A percentile compares a stretch with the other conserved stretches of the same genome.
phyloP scores from a whole-genome alignment of 2,888 invertebrate genomes.

The Ischnura elegans region DNA sequence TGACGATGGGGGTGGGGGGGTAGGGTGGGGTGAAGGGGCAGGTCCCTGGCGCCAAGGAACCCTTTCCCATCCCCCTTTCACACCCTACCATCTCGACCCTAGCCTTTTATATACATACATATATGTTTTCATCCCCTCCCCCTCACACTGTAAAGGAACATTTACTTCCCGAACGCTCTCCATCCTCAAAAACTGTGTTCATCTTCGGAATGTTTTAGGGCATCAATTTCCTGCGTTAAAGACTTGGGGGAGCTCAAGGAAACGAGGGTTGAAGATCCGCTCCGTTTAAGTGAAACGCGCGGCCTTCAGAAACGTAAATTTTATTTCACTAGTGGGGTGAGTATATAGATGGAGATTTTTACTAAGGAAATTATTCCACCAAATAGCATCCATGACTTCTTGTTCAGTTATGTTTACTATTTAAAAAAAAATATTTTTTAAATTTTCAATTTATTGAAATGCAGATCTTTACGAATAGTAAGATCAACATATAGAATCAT shows the following conservation, averaged over 20 bases:
- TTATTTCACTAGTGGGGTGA: too few species aligned
- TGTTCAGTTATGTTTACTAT: too few species aligned
- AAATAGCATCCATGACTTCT: too few species aligned
- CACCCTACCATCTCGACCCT: not conserved
- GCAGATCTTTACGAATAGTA: too few species aligned
- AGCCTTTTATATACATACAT: not conserved
- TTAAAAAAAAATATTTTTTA: too few species aligned
- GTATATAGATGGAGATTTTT: too few species aligned
- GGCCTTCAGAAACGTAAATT: too few species aligned
- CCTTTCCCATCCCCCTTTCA: not conserved
- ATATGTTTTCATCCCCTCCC: not conserved
- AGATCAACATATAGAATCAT: too few species aligned
- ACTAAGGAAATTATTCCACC: too few species aligned
- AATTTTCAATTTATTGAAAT: too few species aligned
- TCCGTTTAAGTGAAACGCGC: too few species aligned
- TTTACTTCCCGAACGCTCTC: not conserved
- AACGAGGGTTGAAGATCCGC: not conserved
- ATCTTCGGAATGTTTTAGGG: not conserved
- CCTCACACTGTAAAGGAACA: not conserved
- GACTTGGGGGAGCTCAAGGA: not conserved
- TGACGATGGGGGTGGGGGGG: not conserved
- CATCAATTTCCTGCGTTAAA: not conserved
- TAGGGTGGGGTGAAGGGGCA: not conserved
- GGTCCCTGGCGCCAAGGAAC: not conserved
- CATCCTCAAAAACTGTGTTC: not conserved